Conservation (phyloP, 2,113 vertebrate species). For the Myotis lucifugus region DNA sequence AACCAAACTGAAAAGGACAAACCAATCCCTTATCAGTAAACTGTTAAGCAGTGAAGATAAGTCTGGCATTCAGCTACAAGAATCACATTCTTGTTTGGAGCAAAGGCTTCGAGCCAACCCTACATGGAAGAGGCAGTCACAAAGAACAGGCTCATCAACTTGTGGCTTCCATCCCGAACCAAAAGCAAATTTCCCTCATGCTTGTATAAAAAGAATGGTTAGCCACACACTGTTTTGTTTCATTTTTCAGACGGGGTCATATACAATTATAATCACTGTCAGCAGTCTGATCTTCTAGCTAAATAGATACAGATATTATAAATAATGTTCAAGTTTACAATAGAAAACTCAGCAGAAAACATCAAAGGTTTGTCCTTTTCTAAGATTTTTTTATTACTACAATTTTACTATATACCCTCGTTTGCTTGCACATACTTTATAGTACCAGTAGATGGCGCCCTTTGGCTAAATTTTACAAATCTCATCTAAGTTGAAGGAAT, state of each 20-base stretch:
- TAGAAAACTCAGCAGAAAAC: neutral
- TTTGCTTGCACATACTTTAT: neutral
- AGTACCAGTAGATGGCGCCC: constrained; percentile 51
- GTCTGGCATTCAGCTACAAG: constrained; percentile 17
- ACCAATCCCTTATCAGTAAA: neutral
- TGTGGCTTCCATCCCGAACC: constrained; percentile 34
- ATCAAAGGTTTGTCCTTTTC: neutral
- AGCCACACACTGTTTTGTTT: neutral
- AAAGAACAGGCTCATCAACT: constrained; percentile 48
- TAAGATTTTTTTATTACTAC: neutral
- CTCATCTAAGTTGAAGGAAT: neutral
- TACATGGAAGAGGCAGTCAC: constrained; percentile 34
- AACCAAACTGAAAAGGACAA: neutral
- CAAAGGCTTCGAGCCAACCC: constrained; percentile 45
- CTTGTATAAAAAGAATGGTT: neutral
- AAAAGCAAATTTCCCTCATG: constrained; percentile 19
- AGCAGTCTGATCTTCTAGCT: constrained; percentile 19
- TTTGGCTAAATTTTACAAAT: constrained; percentile 44
- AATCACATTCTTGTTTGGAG: constrained; percentile 46
- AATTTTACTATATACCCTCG: neutral
- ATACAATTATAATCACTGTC: constrained; percentile 15
- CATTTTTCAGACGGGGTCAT: neutral
- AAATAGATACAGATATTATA: neutral
- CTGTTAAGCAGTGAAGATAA: neutral
- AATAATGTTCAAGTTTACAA: neutral